phyloP scores from a whole-genome alignment of 1,140 invertebrate species.

The Drosophila bocki region DNA sequence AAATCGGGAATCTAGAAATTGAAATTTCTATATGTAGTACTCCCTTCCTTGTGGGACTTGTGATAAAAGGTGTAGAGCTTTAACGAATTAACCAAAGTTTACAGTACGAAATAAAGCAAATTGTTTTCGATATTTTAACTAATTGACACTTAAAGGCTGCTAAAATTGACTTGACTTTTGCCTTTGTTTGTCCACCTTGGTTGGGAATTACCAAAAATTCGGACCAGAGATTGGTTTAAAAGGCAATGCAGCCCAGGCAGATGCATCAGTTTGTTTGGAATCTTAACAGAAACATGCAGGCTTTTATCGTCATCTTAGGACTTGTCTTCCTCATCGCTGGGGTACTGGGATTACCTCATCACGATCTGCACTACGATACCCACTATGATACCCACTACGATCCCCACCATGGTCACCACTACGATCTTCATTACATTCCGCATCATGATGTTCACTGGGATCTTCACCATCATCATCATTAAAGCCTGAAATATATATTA shows the following conservation, averaged over 20 bases:
- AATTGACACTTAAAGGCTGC: background rate
- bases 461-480: conserved; percentile 18
- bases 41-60: conserved; percentile 40
- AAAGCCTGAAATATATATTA: background rate
- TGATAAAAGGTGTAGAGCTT: conserved; percentile 78
- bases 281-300: conserved; percentile 5
- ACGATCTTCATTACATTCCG: background rate
- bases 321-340: conserved; percentile 5
- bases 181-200: conserved; percentile 7
- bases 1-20: conserved; percentile 43
- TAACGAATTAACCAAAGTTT: conserved; percentile 53
- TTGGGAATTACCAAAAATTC: background rate
- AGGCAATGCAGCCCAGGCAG: background rate
- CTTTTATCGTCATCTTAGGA: background rate
- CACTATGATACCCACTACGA: background rate
- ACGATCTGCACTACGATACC: background rate
- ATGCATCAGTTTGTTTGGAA: conserved; percentile 4
- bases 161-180: conserved; percentile 14
- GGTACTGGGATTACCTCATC: background rate
- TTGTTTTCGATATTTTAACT: conserved; percentile 14
- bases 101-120: conserved; percentile 24
- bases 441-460: background rate
- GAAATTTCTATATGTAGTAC: background rate
- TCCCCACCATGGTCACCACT: background rate
- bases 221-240: conserved; percentile 1